Evolutionary conservation across 2,113 vertebrate species (phyloP), one percentile per base, ranked within the genome.

Genomic region (Limnothrissa miodon): DNA sequence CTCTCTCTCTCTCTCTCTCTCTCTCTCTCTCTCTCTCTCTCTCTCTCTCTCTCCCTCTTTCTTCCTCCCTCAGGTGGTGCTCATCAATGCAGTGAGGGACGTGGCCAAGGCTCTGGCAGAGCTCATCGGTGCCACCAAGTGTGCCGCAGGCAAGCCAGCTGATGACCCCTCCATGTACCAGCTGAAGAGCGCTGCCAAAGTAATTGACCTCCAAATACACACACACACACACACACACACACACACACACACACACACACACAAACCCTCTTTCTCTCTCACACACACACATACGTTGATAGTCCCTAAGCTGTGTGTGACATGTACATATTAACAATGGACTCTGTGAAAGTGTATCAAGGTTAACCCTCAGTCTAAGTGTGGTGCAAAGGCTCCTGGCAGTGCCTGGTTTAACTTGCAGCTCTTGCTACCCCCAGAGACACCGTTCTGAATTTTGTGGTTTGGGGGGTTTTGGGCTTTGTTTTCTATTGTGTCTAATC

Each of bases 101-200:
- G 98, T 99, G 85, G 98, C 98, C 45, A 99, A 99, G 89, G 98
- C 98, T 62, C 95, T 99, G 87, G 97, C 98, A 0, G 98, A 99
- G 87, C 96, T 99, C 90, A 99, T 99, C 59, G 89, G 98, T 78
- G 97, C 98, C 86, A 99, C 98, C 82, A 99, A 99, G 90, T 98
- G 97, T 89, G 98, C 98, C 9, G 96, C 98, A 1, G 98, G 98
- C 85, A 99, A 99, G 87, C 93, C 97, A 0, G 97, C 98, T 0
- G 98, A 99, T 5, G 98, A 99, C 89, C 96, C 98, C 0, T 99
- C 98, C 85, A 99, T 99, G 98, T 99, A 99, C 91, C 98, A 99
- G 91, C 94, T 99, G 86, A 99, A 99, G 92, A 96, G 98, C 10
- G 98, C 98, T 0, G 98, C 98, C 86, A 99, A 99, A 97, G 98